These are phyloP conservation scores for Hoplias malabaricus DNA, from an alignment of 2,113 vertebrate genomes.

Conservation along the genomic window DNA sequence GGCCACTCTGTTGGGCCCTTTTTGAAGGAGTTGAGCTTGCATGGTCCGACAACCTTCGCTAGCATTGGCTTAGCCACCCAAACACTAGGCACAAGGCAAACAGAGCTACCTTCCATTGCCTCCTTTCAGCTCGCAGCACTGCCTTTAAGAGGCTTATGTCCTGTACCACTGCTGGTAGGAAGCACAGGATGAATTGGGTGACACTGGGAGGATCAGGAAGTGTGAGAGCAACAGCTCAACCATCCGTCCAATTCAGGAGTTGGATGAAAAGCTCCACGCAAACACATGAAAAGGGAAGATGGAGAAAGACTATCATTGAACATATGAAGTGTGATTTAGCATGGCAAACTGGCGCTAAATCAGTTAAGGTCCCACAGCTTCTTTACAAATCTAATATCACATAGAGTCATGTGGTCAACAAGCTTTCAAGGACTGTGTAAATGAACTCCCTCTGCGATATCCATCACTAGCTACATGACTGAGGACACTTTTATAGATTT, in stretches of 20 bases:
- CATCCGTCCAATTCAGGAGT: slow-evolving; percentile 24
- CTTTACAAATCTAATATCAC: background rate
- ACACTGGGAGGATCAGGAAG: slow-evolving; percentile 48
- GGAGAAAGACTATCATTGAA: slow-evolving; percentile 27
- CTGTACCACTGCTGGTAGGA: slow-evolving; percentile 57
- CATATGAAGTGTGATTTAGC: slow-evolving; percentile 24
- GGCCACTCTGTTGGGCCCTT: slow-evolving; percentile 59
- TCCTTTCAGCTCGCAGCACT: slow-evolving; percentile 42
- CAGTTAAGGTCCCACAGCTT: slow-evolving; percentile 25
- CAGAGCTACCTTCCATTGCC: slow-evolving; percentile 36
- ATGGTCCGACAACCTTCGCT: slow-evolving; percentile 26
- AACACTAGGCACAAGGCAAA: slow-evolving; percentile 23
- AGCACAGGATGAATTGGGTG: slow-evolving; percentile 45
- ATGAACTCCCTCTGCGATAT: slow-evolving; percentile 32
- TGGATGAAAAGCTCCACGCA: slow-evolving; percentile 40
- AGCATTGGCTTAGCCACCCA: slow-evolving; percentile 47
- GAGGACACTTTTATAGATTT: background rate
- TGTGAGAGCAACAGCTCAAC: slow-evolving; percentile 43
- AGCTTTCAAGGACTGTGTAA: background rate
- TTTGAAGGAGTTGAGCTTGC: slow-evolving; percentile 37
- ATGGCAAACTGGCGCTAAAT: slow-evolving; percentile 34
- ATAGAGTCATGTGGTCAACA: slow-evolving; percentile 21
- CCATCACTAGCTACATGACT: slow-evolving; percentile 38
- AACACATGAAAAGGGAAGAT: slow-evolving; percentile 48
- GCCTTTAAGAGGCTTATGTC: slow-evolving; percentile 69